Evolutionary conservation across 2,888 invertebrate species (phyloP).

Genomic region (Alloscopus bannaensis): DNA sequence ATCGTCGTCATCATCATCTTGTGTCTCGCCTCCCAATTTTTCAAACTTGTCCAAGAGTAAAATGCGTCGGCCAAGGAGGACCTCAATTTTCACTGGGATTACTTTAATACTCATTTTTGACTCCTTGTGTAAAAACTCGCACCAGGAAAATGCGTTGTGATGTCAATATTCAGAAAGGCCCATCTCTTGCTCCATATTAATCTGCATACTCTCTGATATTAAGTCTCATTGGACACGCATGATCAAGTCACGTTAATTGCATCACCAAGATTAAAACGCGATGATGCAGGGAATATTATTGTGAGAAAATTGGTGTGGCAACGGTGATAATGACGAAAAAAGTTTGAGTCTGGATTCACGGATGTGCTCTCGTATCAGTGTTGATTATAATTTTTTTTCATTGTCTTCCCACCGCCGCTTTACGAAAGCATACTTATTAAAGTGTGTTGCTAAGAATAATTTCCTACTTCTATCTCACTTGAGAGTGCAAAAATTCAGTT

Average conservation of each 20-base stretch:
- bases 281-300: constrained; percentile 3
- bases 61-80: constrained; percentile 21
- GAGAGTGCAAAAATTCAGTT: no score
- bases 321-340: background rate
- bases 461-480: no score
- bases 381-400: background rate
- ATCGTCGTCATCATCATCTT: constrained; percentile 23
- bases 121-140: constrained; percentile 12
- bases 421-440: no score
- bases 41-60: background rate
- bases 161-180: no score
- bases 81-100: constrained; percentile 26
- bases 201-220: constrained; percentile 7
- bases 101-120: constrained; percentile 12
- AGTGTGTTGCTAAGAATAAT: no score
- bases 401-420: no score
- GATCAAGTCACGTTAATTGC: constrained; percentile 64
- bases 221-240: constrained; percentile 65
- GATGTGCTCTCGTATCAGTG: no score
- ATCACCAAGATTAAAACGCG: constrained; percentile 22
- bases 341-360: no score
- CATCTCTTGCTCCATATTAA: no score
- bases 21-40: no score
- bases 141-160: background rate
- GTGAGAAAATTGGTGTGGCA: constrained; percentile 6